Base-by-base conservation (phyloP, 2,797 vertebrate genomes). In the Urosaurus nigricauda region DNA sequence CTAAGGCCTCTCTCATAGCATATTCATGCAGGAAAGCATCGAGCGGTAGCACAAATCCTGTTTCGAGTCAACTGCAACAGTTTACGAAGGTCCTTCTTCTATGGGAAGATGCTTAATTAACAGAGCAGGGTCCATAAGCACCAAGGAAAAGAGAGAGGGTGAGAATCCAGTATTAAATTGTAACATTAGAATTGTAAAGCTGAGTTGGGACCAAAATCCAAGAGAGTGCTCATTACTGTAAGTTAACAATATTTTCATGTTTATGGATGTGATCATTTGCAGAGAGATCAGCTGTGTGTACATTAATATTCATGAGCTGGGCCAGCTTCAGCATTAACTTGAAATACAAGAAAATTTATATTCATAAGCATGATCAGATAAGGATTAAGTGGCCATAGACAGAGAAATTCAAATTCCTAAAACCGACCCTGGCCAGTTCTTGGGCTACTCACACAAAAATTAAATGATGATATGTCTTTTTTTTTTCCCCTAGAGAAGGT, bases 231-330 rank as follows among this genome's bases (percentile, higher is more conserved):
- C 91, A 91, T 94, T 94, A 94, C 6, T 29, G 63, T 85, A 90
- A 13, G 26, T 53, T 93, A 94, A 93, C 40, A 91, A 91, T 90
- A 90, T 92, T 85, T 93, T 93, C 89, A 96, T 95, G 83, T 93
- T 95, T 92, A 93, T 85, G 92, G 83, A 93, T 90, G 70, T 87
- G 91, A 93, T 91, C 92, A 89, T 83, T 95, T 93, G 88, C 26
- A 93, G 83, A 86, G 94, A 91, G 86, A 94, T 91, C 82, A 91
- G 90, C 71, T 94, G 92, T 90, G 82, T 85, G 84, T 87, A 90
- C 32, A 32, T 92, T 93, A 95, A 92, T 96, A 96, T 94, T 95
- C 95, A 96, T 93, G 86, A 93, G 32, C n/a, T 92, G 74, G 8
- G 74, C 93, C 81, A 91, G 83, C 88, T 90, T 78, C 78, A 89